phyloP scores from a whole-genome alignment of 1,140 invertebrate species.

The Ectropis grisescens region DNA sequence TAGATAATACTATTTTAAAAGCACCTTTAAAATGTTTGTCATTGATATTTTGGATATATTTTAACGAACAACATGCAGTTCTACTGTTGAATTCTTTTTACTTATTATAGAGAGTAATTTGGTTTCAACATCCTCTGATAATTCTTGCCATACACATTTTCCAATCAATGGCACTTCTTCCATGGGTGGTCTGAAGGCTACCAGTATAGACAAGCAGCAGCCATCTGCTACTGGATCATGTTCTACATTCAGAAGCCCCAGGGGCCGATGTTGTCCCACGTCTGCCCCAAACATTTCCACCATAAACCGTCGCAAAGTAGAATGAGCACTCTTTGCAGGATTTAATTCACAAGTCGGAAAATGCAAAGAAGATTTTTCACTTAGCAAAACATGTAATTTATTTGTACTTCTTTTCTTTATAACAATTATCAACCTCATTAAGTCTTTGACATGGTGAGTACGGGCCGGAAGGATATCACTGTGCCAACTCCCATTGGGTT shows the following conservation, averaged over 20 bases:
- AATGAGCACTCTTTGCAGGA: constrained; percentile 87
- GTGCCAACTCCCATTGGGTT: constrained; percentile 75
- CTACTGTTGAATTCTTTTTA: constrained; percentile 82
- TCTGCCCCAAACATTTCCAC: constrained; percentile 91
- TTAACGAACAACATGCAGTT: constrained; percentile 85
- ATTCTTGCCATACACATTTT: constrained; percentile 90
- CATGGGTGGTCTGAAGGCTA: constrained; percentile 87
- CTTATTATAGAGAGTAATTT: constrained; percentile 76
- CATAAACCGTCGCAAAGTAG: constrained; percentile 91
- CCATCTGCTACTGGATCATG: constrained; percentile 78
- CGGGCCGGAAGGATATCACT: constrained; percentile 77
- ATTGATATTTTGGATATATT: constrained; percentile 1
- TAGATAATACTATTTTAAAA: no score
- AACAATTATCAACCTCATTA: constrained; percentile 83
- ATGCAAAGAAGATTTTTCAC: constrained; percentile 85
- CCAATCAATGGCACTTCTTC: constrained; percentile 88
- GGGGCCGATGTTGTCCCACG: constrained; percentile 86
- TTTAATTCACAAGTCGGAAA: constrained; percentile 91
- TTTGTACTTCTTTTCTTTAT: constrained; percentile 89
- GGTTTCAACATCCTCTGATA: constrained; percentile 79
- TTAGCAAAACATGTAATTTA: constrained; percentile 84
- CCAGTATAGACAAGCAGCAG: constrained; percentile 84
- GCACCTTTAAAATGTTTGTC: not conserved
- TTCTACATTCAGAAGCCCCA: constrained; percentile 83
- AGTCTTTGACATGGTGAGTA: constrained; percentile 78